Evolutionary conservation across 2,888 invertebrate genomes (phyloP), one percentile per base, ranked within the genome.

Genomic region (Atethmia centrago): DNA sequence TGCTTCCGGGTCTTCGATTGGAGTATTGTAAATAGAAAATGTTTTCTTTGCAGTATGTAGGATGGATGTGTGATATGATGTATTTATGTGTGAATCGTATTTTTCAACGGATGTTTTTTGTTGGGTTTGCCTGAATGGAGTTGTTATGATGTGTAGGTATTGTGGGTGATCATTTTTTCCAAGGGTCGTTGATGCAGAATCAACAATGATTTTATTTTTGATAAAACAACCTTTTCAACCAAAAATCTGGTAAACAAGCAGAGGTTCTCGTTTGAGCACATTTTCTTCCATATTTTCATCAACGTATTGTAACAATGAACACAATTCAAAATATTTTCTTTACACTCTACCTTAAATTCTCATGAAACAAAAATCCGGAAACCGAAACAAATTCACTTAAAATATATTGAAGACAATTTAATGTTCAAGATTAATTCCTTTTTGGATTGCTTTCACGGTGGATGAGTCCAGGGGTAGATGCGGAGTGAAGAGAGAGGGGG

Each of bases 1-100:
- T 85, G 82, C 86, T 88, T 85, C 88, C 84, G 85, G 83, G 70
- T 80, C 79, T 84, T 78, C 74, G 85, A 87, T 83, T 85, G 81
- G 65, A 75, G 79, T 79, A 85, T 87, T 87, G 79, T 85, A 83
- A 77, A 83, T 75, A 87, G 76, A 79, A 77, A 76, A 83, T 76
- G 72, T 71, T 74, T 78, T 74, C 53, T 74, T 72, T 16, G 69
- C 58, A 73, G 49, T 58, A 56, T 64, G 66, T 45, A n/a, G 56
- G 75, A 36, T 47, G 25, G 14, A 49, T 61, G 51, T 65, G 63
- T 62, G 66, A 51, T 73, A 63, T 80, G 68, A 76, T 47, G 40
- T 61, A 70, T 67, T 36, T 36, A 49, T 67, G 28, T 36, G 47
- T 36, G 49, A 62, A 69, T 40, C 31, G 21, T 42, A n/a, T 82